Conservation (phyloP, 2,113 vertebrate species). For the Muntiacus muntjak region DNA sequence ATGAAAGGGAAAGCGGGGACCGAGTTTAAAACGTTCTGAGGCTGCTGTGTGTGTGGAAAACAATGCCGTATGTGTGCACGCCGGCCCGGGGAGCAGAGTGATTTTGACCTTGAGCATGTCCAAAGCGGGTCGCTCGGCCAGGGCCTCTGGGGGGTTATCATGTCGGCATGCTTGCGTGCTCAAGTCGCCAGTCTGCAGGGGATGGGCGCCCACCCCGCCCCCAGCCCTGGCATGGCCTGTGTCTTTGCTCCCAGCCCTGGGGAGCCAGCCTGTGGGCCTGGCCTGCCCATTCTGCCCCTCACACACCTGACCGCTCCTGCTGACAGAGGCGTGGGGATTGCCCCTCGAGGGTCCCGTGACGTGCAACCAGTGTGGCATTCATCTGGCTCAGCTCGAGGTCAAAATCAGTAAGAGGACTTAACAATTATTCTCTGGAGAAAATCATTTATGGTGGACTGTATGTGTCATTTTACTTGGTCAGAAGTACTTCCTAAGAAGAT, state of each 20-base stretch:
- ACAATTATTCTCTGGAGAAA: neutral
- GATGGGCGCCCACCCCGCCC: accelerated
- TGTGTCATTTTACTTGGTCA: neutral
- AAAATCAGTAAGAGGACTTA: too few species aligned
- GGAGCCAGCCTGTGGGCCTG: neutral
- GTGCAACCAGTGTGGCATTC: neutral
- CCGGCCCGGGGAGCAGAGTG: accelerated
- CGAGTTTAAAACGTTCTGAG: neutral
- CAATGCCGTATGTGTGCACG: neutral
- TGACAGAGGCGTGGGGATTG: accelerated
- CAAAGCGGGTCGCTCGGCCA: neutral
- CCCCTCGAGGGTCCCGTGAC: neutral
- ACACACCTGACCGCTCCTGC: neutral
- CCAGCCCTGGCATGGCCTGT: neutral
- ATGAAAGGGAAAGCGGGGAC: neutral
- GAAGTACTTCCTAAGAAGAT: neutral
- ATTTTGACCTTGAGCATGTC: neutral
- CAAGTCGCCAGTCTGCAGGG: neutral
- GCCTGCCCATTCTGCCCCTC: accelerated
- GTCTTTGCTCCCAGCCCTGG: neutral
- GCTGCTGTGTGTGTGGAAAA: neutral
- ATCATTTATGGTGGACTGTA: accelerated
- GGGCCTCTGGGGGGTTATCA: neutral
- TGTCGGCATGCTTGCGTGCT: accelerated
- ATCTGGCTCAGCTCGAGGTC: neutral